Conservation (phyloP, 2,888 invertebrate species). For the Pandemis corylana region DNA sequence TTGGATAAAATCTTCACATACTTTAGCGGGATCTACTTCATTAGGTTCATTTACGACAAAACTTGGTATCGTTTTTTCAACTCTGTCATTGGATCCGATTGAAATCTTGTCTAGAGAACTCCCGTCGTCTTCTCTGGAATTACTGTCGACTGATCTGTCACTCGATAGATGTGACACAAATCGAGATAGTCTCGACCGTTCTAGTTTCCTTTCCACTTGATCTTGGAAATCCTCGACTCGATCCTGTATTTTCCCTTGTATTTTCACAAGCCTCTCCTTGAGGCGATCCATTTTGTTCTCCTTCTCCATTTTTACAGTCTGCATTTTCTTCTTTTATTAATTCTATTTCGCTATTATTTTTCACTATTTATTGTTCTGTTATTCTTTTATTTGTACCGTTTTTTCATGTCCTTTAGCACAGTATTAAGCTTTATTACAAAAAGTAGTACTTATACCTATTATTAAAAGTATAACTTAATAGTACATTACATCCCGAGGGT, state of each 20-base stretch:
- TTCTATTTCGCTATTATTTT: slow-evolving; percentile 6
- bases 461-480: not conserved
- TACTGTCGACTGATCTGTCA: slow-evolving; percentile 66
- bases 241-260: slow-evolving; percentile 76
- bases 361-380: not conserved
- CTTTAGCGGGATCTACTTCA: slow-evolving; percentile 57
- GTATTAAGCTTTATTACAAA: not conserved
- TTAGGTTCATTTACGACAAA: slow-evolving; percentile 66
- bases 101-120: slow-evolving; percentile 52
- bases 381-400: not conserved
- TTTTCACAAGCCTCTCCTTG: slow-evolving; percentile 66
- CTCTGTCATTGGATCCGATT: slow-evolving; percentile 52
- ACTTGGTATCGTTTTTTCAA: slow-evolving; percentile 59
- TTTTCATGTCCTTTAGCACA: not conserved
- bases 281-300: slow-evolving; percentile 72
- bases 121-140: slow-evolving; percentile 47
- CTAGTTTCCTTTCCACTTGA: slow-evolving; percentile 72
- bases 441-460: not conserved
- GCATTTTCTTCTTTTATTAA: slow-evolving; percentile 6
- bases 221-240: slow-evolving; percentile 77
- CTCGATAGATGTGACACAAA: slow-evolving; percentile 72
- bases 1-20: slow-evolving; percentile 67
- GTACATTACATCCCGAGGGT: too few species aligned
- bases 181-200: slow-evolving; percentile 62
- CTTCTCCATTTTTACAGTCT: slow-evolving; percentile 61